These are phyloP conservation scores for Lasioglossum morio DNA, from an alignment of 2,888 invertebrate species.

Conservation along the genomic window DNA sequence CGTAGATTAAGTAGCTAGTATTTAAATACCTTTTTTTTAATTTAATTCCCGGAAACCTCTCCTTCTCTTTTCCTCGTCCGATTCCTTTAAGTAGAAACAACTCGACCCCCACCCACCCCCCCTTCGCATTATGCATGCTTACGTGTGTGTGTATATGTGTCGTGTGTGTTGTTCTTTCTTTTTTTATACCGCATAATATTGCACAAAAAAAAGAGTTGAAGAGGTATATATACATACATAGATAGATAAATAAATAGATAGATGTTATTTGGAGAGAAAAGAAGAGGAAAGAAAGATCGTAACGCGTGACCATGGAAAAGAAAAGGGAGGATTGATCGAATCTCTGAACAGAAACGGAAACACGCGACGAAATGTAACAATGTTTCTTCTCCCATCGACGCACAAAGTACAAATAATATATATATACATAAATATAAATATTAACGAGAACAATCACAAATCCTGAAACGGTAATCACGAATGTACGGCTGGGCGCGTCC, in stretches of 20 bases:
- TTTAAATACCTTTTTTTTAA: constrained; percentile 67
- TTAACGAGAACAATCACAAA: constrained; percentile 59
- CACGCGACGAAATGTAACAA: constrained; percentile 37
- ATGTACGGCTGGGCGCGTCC: constrained; percentile 58
- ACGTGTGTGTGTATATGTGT: constrained; percentile 59
- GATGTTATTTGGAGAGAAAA: not conserved
- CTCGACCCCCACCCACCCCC: constrained; percentile 25
- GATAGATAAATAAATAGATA: constrained; percentile 30
- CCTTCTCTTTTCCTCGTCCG: not conserved
- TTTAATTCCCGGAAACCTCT: constrained; percentile 54
- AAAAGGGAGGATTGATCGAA: constrained; percentile 12
- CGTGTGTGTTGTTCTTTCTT: constrained; percentile 58
- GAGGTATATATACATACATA: constrained; percentile 14
- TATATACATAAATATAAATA: constrained; percentile 32
- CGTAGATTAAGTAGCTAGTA: constrained; percentile 77
- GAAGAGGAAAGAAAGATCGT: not conserved
- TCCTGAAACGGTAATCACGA: constrained; percentile 61
- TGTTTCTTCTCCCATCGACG: constrained; percentile 72
- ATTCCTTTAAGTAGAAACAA: constrained; percentile 40
- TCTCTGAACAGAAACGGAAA: constrained; percentile 1
- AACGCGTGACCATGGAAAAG: not conserved
- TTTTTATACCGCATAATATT: constrained; percentile 46
- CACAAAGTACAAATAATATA: constrained; percentile 74
- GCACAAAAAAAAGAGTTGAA: constrained; percentile 24
- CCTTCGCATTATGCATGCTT: constrained; percentile 73